Percentiles rank a stretch among this genome's conserved stretches.
Conservation (phyloP, 37 sponge, comb jelly and placozoan genomes). For the Bolinopsis microptera region DNA sequence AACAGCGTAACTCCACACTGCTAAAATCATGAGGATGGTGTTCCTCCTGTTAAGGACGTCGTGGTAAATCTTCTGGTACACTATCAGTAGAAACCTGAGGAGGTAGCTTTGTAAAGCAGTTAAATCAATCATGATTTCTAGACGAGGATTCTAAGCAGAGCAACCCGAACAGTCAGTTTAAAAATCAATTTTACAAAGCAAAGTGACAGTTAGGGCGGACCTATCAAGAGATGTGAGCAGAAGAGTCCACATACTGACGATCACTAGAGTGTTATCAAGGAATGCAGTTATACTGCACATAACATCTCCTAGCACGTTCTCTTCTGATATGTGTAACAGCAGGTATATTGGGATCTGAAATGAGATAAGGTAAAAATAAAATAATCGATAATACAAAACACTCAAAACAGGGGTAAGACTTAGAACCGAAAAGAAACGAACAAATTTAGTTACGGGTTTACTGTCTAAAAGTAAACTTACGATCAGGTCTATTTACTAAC, state of each 20-base stretch:
- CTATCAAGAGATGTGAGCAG: slow-evolving; percentile 19
- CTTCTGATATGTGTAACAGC: background rate
- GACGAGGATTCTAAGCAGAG: no score
- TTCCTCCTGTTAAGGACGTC: background rate
- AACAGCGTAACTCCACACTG: slow-evolving; percentile 6
- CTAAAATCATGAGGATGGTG: background rate
- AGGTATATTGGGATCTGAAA: background rate
- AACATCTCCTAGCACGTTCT: slow-evolving; percentile 4
- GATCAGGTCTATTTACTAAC: no score
- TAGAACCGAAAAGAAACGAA: no score
- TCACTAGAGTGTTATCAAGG: background rate
- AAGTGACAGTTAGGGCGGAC: no score
- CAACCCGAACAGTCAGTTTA: no score
- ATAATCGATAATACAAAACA: no score
- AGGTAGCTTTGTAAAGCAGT: no score
- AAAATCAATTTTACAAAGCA: background rate
- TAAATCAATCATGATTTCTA: no score
- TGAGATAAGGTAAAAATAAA: background rate
- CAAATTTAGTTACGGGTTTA: no score
- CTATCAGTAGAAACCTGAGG: background rate
- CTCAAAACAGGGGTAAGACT: no score
- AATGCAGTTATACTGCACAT: background rate
- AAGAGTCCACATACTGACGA: slow-evolving; percentile 12
- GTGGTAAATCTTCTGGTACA: background rate
- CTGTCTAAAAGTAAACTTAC: no score